Percentiles rank a stretch among this genome's conserved stretches.
These are phyloP conservation scores for Machaerirhynchus nigripectus DNA, from an alignment of 2,113 vertebrate genomes.

Conservation along the genomic window DNA sequence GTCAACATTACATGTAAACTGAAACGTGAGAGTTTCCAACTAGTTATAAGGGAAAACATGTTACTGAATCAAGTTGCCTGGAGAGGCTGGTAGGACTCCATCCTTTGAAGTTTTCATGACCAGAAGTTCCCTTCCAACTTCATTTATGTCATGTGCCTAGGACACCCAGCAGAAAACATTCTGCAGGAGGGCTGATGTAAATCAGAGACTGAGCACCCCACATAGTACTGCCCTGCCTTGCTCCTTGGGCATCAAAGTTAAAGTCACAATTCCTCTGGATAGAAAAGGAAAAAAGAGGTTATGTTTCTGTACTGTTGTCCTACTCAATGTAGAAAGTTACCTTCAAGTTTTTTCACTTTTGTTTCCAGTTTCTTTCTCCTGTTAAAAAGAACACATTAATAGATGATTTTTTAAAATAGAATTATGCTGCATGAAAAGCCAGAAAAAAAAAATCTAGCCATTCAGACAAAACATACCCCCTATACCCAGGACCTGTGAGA, in stretches of 20 bases:
- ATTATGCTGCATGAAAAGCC: neutral
- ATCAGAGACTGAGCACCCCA: neutral
- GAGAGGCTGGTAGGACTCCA: neutral
- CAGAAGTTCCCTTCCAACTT: neutral
- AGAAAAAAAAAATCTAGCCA: neutral
- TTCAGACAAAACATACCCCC: neutral
- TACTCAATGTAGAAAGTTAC: slow-evolving; percentile 59
- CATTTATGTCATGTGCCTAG: neutral
- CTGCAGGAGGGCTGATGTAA: neutral
- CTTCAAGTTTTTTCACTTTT: slow-evolving; percentile 86
- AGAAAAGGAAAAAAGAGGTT: neutral
- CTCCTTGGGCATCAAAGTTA: neutral
- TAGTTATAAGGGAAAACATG: neutral
- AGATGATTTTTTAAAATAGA: neutral
- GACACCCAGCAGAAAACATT: neutral
- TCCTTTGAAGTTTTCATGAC: neutral
- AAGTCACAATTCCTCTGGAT: neutral
- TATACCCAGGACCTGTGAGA: neutral
- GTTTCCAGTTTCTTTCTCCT: slow-evolving; percentile 88
- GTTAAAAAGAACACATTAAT: slow-evolving; percentile 5
- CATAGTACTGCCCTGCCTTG: neutral
- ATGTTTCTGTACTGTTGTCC: neutral
- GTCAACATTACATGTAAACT: neutral
- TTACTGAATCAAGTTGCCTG: neutral
- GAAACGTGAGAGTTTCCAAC: neutral